Percentiles rank a stretch among this genome's conserved stretches.
Conservation (phyloP, 2,888 invertebrate genomes). For the Eristalinus sepulchralis region DNA sequence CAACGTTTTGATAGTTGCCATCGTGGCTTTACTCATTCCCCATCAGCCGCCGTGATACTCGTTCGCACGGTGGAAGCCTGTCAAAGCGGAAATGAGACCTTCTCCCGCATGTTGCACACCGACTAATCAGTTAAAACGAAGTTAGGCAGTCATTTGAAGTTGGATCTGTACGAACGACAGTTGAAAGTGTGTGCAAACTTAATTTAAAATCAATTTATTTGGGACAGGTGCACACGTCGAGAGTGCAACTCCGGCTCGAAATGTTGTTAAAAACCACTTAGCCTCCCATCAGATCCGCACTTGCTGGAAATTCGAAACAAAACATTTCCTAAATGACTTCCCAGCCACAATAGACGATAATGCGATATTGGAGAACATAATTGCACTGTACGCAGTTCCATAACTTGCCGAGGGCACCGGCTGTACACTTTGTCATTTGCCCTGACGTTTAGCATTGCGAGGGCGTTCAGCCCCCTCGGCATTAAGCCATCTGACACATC, state of each 20-base stretch:
- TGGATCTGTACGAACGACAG: not conserved
- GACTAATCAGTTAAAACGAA: slow-evolving; percentile 21
- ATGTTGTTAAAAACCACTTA: not conserved
- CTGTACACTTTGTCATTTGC: not conserved
- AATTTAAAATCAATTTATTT: slow-evolving; percentile 26
- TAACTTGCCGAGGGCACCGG: not conserved
- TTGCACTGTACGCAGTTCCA: slow-evolving; percentile 1
- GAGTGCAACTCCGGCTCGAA: no score
- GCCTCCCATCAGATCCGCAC: not conserved
- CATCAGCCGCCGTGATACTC: not conserved
- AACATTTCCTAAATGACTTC: slow-evolving; percentile 33
- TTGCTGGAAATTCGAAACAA: not conserved
- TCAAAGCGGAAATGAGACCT: slow-evolving; percentile 18
- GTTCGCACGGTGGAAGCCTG: not conserved
- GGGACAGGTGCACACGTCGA: not conserved
- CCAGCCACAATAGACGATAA: slow-evolving; percentile 37
- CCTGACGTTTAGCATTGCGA: not conserved
- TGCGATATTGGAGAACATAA: slow-evolving; percentile 24
- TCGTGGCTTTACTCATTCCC: slow-evolving; percentile 7
- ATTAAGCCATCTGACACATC: not conserved
- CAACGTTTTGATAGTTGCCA: slow-evolving; percentile 22
- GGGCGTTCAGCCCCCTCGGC: slow-evolving; percentile 8
- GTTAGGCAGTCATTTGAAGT: not conserved
- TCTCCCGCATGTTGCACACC: slow-evolving; percentile 12
- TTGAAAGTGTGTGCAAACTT: slow-evolving; percentile 19